phyloP scores from a whole-genome alignment of 1,140 invertebrate species.

The Venturia canescens region DNA sequence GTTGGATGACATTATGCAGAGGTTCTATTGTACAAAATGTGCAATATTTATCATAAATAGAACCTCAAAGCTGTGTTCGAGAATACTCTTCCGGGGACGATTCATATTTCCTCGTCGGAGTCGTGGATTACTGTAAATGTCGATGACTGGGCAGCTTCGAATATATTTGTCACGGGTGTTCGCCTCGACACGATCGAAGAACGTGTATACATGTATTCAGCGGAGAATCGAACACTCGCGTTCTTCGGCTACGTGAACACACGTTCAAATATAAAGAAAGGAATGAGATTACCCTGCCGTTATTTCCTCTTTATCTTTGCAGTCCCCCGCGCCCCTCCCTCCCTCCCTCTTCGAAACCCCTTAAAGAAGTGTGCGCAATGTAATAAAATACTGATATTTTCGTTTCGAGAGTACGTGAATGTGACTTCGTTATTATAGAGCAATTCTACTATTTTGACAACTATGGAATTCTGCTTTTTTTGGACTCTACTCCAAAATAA shows the following conservation, averaged over 20 bases:
- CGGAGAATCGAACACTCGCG: constrained; percentile 38
- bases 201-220: neutral
- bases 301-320: constrained; percentile 47
- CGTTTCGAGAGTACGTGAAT: too few species aligned
- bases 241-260: constrained; percentile 52
- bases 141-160: constrained; percentile 52
- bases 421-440: too few species aligned
- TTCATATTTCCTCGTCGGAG: constrained; percentile 34
- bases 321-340: too few species aligned
- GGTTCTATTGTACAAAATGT: too few species aligned
- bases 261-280: constrained; percentile 38
- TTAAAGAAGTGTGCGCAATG: too few species aligned
- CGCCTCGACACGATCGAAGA: constrained; percentile 30
- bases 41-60: constrained; percentile 1
- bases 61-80: constrained; percentile 12
- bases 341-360: too few species aligned
- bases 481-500: too few species aligned
- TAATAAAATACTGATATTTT: neutral
- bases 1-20: too few species aligned
- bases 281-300: constrained; percentile 59
- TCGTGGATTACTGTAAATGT: constrained; percentile 56
- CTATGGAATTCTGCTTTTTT: too few species aligned
- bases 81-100: constrained; percentile 12
- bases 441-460: too few species aligned
- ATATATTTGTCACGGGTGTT: constrained; percentile 48